Conservation (phyloP, 2,888 invertebrate species). For the Sinodicranocentrus sp. region DNA sequence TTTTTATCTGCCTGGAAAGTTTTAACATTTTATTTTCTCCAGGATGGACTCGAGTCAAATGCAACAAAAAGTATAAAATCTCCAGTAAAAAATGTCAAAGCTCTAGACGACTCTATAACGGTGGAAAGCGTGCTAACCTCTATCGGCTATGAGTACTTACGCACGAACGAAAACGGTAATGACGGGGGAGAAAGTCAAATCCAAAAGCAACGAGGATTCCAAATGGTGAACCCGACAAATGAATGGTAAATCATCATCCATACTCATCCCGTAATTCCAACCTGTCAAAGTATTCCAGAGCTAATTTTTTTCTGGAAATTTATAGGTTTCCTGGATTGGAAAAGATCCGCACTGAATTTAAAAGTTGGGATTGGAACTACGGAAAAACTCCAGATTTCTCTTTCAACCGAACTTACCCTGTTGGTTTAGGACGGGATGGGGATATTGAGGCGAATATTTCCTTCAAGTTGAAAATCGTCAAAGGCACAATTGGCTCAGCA, state of each 20-base stretch:
- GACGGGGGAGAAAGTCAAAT: conserved; percentile 80
- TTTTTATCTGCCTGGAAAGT: no score
- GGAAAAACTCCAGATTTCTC: conserved; percentile 92
- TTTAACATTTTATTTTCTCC: background rate
- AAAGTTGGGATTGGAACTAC: conserved; percentile 92
- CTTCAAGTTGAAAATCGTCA: conserved; percentile 59
- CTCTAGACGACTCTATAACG: conserved; percentile 85
- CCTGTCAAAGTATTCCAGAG: no score
- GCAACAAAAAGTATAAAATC: conserved; percentile 92
- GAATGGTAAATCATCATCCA: conserved; percentile 86
- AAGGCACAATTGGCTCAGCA: conserved; percentile 64
- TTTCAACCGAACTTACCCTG: conserved; percentile 83
- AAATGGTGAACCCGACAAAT: conserved; percentile 91
- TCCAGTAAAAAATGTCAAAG: conserved; percentile 89
- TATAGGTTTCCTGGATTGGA: conserved; percentile 82
- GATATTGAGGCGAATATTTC: conserved; percentile 62
- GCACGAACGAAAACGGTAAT: conserved; percentile 87
- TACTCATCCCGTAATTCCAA: no score
- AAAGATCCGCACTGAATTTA: conserved; percentile 84
- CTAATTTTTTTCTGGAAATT: no score
- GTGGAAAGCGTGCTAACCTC: conserved; percentile 87
- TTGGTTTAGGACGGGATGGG: conserved; percentile 56
- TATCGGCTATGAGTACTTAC: conserved; percentile 90
- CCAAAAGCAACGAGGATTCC: conserved; percentile 89
- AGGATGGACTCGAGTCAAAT: conserved; percentile 89